Conservation (phyloP, 2,797 vertebrate genomes). For the Artibeus lituratus region DNA sequence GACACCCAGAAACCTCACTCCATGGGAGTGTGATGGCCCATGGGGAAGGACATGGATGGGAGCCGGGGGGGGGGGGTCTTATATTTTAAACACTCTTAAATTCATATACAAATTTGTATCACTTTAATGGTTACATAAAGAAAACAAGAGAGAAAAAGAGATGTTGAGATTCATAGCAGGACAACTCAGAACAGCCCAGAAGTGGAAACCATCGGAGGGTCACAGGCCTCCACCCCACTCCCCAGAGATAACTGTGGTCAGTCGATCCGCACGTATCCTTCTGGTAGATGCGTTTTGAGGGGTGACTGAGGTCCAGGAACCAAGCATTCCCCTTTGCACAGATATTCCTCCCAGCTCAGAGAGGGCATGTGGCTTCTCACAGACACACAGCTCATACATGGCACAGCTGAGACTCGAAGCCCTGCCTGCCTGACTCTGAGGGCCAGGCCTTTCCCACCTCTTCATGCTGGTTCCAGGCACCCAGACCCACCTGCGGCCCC, state of each 20-base stretch:
- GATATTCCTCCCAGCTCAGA: not conserved
- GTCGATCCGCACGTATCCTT: not conserved
- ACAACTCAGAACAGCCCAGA: not conserved
- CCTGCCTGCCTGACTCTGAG: not conserved
- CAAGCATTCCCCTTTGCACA: not conserved
- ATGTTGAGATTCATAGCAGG: not conserved
- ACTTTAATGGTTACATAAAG: not conserved
- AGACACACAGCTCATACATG: not conserved
- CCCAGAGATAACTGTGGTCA: not conserved
- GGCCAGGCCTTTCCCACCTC: too few relatives aligned
- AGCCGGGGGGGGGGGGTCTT: not conserved
- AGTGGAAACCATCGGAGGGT: not conserved
- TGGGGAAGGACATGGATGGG: not conserved
- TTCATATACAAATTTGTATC: not conserved
- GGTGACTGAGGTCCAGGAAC: not conserved
- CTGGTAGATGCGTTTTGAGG: not conserved
- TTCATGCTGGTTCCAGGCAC: not conserved
- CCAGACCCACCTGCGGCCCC: constrained; percentile 86
- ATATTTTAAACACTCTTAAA: not conserved
- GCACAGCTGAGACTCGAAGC: not conserved
- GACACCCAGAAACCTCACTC: not conserved
- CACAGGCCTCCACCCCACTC: not conserved
- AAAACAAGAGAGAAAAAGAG: not conserved
- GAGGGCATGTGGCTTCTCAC: not conserved
- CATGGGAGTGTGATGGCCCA: not conserved